phyloP scores from a whole-genome alignment of 2,888 invertebrate species.

The Exephanes ischioxanthus region DNA sequence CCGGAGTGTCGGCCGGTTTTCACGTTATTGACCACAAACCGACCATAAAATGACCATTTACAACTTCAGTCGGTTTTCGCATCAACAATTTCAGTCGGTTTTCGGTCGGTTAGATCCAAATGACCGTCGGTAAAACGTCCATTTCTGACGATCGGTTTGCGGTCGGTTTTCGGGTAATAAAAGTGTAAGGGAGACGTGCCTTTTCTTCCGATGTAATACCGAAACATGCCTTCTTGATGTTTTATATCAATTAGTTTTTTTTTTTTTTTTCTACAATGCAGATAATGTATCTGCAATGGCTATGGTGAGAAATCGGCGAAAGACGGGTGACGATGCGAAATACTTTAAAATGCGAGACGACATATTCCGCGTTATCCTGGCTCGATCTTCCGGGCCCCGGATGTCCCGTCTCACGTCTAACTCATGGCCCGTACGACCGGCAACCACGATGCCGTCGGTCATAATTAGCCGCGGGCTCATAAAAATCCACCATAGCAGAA shows the following conservation, averaged over 20 bases:
- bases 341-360: constrained; percentile 76
- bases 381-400: constrained; percentile 79
- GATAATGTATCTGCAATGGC: neutral
- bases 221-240: neutral
- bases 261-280: neutral
- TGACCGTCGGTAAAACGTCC: no score
- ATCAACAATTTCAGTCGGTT: no score
- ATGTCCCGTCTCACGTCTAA: constrained; percentile 76
- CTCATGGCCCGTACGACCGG: constrained; percentile 55
- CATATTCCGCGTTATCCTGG: constrained; percentile 78
- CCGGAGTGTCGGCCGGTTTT: no score
- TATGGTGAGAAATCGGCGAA: neutral
- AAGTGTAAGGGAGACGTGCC: no score
- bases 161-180: no score
- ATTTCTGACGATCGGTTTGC: no score
- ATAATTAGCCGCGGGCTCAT: neutral
- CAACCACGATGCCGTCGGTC: constrained; percentile 31
- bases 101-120: no score
- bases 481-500: constrained; percentile 14
- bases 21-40: no score
- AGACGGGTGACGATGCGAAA: neutral
- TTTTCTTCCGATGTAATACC: neutral
- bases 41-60: no score
- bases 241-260: neutral
- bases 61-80: no score